Evolutionary conservation across 2,888 invertebrate species (phyloP).

Genomic region (Drosophila acutilabella): DNA sequence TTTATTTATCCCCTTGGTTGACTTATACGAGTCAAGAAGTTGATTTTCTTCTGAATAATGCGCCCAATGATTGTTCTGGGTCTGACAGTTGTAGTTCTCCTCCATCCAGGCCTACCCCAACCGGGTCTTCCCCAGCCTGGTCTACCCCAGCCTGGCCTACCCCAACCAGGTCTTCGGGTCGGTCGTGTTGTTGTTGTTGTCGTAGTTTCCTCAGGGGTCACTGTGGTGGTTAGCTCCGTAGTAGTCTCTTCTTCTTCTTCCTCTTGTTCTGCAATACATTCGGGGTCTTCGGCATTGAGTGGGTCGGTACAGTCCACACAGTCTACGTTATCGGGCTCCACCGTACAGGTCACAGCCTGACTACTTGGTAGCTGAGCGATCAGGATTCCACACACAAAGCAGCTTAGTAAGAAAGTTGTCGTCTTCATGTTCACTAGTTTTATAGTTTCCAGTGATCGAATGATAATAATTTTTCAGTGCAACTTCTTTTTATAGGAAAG

Average conservation of each 20-base stretch:
- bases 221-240: not conserved
- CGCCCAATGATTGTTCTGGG: slow-evolving; percentile 20
- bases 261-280: slow-evolving; percentile 23
- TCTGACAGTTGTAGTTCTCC: slow-evolving; percentile 9
- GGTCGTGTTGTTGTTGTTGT: slow-evolving; percentile 4
- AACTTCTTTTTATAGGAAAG: slow-evolving; percentile 15
- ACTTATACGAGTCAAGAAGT: slow-evolving; percentile 4
- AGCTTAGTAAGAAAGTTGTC: not conserved
- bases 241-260: slow-evolving; percentile 1
- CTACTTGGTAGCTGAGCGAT: slow-evolving; percentile 8
- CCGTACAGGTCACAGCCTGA: slow-evolving; percentile 23
- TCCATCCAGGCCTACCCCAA: slow-evolving; percentile 9
- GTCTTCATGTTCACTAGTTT: slow-evolving; percentile 10
- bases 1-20: not conserved
- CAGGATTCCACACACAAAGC: slow-evolving; percentile 9
- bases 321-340: slow-evolving; percentile 19
- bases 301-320: slow-evolving; percentile 33
- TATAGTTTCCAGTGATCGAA: not conserved
- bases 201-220: not conserved
- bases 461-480: not conserved
- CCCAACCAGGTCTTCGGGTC: not conserved
- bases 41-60: slow-evolving; percentile 35
- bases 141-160: slow-evolving; percentile 1
- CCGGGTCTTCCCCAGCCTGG: slow-evolving; percentile 10
- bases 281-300: slow-evolving; percentile 5